These are phyloP conservation scores for Gobiocypris rarus DNA, from an alignment of 2,113 vertebrate genomes.

Conservation along the genomic window DNA sequence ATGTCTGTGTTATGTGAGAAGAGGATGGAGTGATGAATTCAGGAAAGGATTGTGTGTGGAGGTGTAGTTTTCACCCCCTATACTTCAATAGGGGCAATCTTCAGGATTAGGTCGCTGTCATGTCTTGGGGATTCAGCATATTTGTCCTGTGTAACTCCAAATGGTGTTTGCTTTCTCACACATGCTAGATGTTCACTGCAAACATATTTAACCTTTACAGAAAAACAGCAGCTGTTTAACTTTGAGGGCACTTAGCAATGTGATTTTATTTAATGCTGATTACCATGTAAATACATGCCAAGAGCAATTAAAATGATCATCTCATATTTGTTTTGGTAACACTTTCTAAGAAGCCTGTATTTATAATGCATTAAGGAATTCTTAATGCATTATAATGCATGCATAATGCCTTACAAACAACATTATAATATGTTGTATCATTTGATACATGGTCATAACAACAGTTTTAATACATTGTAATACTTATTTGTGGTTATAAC, in stretches of 20 bases:
- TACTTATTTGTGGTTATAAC: too few species aligned
- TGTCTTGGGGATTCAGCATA: background rate
- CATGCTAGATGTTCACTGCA: background rate
- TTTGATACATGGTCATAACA: too few species aligned
- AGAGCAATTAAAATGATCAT: background rate
- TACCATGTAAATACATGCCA: background rate
- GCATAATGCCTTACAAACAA: too few species aligned
- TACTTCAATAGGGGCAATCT: background rate
- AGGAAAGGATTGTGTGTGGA: background rate
- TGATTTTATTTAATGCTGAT: background rate
- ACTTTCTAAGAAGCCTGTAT: too few species aligned
- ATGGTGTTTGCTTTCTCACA: background rate
- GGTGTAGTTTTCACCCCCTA: slow-evolving; percentile 1
- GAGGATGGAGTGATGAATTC: slow-evolving; percentile 1
- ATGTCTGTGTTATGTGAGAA: slow-evolving; percentile 11
- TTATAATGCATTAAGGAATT: too few species aligned
- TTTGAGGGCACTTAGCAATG: background rate
- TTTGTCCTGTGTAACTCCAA: background rate
- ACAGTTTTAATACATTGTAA: too few species aligned
- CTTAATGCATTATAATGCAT: too few species aligned
- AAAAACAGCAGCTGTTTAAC: too few species aligned
- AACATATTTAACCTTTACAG: background rate
- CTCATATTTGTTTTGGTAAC: background rate
- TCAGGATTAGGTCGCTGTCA: background rate
- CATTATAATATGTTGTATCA: too few species aligned